Base-by-base conservation (phyloP, 2,797 vertebrate genomes). In the Scomberomorus guttatus region DNA sequence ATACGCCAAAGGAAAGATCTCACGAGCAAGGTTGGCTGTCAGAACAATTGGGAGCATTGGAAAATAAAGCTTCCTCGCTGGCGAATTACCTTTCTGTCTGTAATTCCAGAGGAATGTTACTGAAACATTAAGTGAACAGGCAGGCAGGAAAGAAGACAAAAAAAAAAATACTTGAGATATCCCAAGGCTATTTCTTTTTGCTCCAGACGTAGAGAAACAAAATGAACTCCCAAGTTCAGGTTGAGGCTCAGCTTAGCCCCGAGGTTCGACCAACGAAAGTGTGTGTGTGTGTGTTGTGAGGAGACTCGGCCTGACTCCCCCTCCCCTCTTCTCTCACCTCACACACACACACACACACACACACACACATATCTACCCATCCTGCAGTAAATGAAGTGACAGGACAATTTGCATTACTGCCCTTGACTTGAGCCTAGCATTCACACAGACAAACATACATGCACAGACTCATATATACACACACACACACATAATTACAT, bases 161-260 rank as follows among this genome's bases (percentile, higher is more conserved):
- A 58, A 72, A 60, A 77, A 32, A 75, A 56, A 76, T 2, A 82
- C 73, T 75, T n/a, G 50, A 75, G 74, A 87, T 85, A 60, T 86
- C 94, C 86, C 75, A 0, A 4, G 93, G 94, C 93, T 86, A 85
- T 88, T 93, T 92, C 91, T 89, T 93, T 84, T 72, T 73, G 84
- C 92, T 91, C 81, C 89, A 91, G 91, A 92, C 87, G 75, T 60
- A 66, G 59, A 85, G 90, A 91, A 93, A 90, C 88, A 92, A 93
- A 93, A 93, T 90, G 89, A 93, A 94, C 90, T 94, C 89, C 87
- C 83, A 89, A 93, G 93, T 94, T 93, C 92, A 94, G 93, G 89
- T 93, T 93, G 90, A 94, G 82, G 91, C 90, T 87, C 90, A 82
- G 87, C 81, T 82, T 92, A 65, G 91, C 93, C 93, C 68, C 29